Evolutionary conservation across 2,797 vertebrate species (phyloP), one percentile per base, ranked within the genome.

Genomic region (Thamnophis elegans): DNA sequence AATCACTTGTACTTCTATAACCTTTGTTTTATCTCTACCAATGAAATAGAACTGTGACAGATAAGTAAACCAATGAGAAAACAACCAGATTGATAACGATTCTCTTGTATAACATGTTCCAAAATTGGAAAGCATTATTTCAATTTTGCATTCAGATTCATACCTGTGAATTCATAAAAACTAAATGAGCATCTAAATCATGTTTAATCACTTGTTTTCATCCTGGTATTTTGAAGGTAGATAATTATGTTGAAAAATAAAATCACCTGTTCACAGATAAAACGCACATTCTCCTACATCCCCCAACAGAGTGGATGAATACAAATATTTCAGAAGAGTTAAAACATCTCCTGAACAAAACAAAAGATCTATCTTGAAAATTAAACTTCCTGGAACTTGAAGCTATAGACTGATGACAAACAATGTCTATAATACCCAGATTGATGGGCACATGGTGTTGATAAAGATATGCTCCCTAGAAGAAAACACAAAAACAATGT

Each of bases 151-250:
- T 65, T 93, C 73, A 91, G 55, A 93, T 85, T 88, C 68, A 85
- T 32, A 93, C 87, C 89, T 91, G 87, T 93, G 58, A 89, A 56
- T 93, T 91, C 85, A 62, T 82, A 82, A 82, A 90, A 93, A 82
- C 28, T 53, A 88, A 90, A 68, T 91, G 86, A 91, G 90, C 62
- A 85, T 93, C 85, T 90, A 82, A 90, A 93, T 60, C 22, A 60
- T 26, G 20, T 62, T 88, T 89, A 91, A 93, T 93, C 11, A 91
- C 32, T 93, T 87, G 7, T 88, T 87, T 89, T 88, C 18, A 86
- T 22, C 86, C 14, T 85, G 88, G 90, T 2, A 91, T 91, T 91
- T 91, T 58, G 78, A 91, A 82, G 60, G 78, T 85, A 60, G 73
- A 73, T 93, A 91, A 91, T 78, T 89, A 87, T 20, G 25, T 47